Base-by-base conservation (phyloP, 23 tunicate species). In the Styela clava region DNA sequence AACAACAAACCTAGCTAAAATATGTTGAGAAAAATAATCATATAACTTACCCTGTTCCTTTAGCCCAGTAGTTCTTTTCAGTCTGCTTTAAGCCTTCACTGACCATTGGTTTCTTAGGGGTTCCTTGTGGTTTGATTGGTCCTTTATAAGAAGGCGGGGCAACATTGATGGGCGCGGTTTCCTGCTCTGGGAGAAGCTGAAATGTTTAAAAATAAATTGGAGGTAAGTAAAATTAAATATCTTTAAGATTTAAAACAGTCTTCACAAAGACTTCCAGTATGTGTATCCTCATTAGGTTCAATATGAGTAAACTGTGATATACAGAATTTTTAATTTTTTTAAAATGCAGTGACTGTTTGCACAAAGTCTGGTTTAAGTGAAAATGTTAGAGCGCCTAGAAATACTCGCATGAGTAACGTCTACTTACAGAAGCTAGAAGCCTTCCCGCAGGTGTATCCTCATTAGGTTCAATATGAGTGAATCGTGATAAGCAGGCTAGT, bases 1-100 rank as follows among this genome's bases (percentile, higher is more conserved):
- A n/a, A n/a, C n/a, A n/a, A n/a, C n/a, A n/a, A n/a, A n/a, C n/a
- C n/a, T n/a, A n/a, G n/a, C n/a, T n/a, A n/a, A n/a, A n/a, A n/a
- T n/a, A n/a, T n/a, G n/a, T n/a, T n/a, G n/a, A n/a, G n/a, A n/a
- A n/a, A n/a, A n/a, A n/a, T n/a, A n/a, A n/a, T n/a, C n/a, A n/a
- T n/a, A 44, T 44, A 12, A 44, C 56, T 44, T 12, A 44, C 56
- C 81, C 81, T 0, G 81, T 76, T 25, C 81, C 81, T 9, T 52
- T 27, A 24, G 81, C 81, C 81, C 81, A 76, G 64, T 76, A 76
- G 2, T 37, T 37, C 68, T 76, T 76, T 68, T 76, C 81, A 21
- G 31, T 12, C 22, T 67, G 71, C 22, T 67, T 27, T 1, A 24
- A 67, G 12, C 16, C 31, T 27, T 67, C 31, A 29, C 31, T 67